phyloP scores from a whole-genome alignment of 2,113 vertebrate species.

The Piaya cayana region DNA sequence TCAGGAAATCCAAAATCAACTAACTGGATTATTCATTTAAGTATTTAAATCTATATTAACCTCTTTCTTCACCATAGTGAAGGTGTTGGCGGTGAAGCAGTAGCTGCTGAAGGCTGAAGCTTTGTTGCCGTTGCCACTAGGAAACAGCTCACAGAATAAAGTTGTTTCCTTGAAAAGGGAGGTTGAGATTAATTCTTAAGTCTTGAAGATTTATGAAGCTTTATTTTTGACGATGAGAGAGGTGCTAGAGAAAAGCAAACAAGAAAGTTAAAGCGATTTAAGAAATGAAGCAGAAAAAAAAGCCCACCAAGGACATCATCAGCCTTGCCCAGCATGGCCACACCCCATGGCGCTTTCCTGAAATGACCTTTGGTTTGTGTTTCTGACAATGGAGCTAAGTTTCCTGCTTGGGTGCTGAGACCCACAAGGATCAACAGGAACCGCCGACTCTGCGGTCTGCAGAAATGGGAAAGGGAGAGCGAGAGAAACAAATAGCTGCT shows the following conservation, averaged over 20 bases:
- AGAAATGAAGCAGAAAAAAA: background rate
- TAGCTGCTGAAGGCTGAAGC: background rate
- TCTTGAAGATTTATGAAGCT: background rate
- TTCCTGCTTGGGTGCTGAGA: background rate
- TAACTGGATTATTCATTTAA: background rate
- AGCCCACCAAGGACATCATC: no score
- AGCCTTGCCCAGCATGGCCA: fast-evolving
- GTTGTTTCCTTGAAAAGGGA: background rate
- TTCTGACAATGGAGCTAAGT: background rate
- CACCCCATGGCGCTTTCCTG: background rate
- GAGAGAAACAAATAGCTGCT: background rate
- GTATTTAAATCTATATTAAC: background rate
- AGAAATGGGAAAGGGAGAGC: background rate
- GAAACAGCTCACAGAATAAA: background rate
- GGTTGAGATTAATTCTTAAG: background rate
- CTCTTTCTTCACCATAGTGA: background rate
- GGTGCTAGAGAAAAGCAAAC: background rate
- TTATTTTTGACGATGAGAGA: background rate
- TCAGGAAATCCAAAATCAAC: background rate
- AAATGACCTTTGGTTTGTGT: slow-evolving; percentile 22
- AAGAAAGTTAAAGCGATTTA: background rate
- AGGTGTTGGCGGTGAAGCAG: fast-evolving
- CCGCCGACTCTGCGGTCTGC: background rate
- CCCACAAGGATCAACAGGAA: background rate
- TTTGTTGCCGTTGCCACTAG: background rate